A percentile compares a stretch with the other conserved stretches of the same genome.
These are phyloP conservation scores for Gnathonemus longibarbis DNA, from an alignment of 2,113 vertebrate species.

Conservation along the genomic window DNA sequence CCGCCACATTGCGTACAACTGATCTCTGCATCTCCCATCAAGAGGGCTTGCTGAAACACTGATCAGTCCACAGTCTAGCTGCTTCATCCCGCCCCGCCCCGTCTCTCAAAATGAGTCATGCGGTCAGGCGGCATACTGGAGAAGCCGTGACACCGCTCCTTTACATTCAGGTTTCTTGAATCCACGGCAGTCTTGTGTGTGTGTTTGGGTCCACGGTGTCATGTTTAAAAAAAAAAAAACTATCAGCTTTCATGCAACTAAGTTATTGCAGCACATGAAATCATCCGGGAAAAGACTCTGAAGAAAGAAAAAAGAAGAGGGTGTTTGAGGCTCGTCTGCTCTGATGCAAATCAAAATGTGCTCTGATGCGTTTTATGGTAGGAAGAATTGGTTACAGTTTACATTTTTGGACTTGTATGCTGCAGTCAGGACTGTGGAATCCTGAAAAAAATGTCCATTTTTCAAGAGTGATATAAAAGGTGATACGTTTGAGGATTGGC, in stretches of 20 bases:
- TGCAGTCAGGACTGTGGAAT: not conserved
- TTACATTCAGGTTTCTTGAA: not conserved
- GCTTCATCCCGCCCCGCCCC: not conserved
- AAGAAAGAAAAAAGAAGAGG: not conserved
- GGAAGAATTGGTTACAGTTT: not conserved
- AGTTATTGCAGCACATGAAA: not conserved
- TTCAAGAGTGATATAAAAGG: not conserved
- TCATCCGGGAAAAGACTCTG: not conserved
- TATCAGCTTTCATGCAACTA: not conserved
- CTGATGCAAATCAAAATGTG: not conserved
- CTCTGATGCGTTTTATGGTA: not conserved
- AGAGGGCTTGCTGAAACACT: not conserved
- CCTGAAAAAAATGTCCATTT: not conserved
- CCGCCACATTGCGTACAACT: not conserved
- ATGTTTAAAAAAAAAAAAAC: not conserved
- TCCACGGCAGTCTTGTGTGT: too few relatives aligned
- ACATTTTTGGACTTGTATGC: not conserved
- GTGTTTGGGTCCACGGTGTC: not conserved
- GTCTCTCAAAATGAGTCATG: not conserved
- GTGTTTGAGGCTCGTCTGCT: not conserved
- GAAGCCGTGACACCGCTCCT: not conserved
- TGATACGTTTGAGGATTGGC: not conserved
- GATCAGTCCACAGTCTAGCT: not conserved
- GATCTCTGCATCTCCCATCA: not conserved
- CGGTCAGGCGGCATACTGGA: not conserved